These are phyloP conservation scores for Champsocephalus esox DNA, from an alignment of 2,797 vertebrate genomes.

Conservation along the genomic window DNA sequence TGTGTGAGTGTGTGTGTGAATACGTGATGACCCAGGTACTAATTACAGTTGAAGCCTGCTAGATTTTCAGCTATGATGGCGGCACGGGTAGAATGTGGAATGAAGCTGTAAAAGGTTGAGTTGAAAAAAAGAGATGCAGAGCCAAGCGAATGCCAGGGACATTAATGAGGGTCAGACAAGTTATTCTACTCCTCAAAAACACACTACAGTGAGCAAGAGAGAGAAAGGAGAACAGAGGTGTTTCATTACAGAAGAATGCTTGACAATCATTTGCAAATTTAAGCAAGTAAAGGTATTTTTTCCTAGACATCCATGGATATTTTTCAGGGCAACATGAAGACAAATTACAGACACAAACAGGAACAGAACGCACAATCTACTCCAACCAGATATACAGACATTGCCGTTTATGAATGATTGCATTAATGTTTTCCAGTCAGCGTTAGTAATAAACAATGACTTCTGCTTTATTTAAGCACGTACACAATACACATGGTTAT, in stretches of 20 bases:
- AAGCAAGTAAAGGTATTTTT: slow-evolving; percentile 9
- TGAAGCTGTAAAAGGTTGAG: slow-evolving; percentile 67
- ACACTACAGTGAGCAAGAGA: slow-evolving; percentile 43
- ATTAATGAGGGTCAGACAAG: slow-evolving; percentile 76
- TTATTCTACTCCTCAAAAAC: slow-evolving; percentile 58
- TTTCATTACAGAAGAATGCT: slow-evolving; percentile 56
- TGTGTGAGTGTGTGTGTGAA: slow-evolving; percentile 22
- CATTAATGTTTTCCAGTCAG: slow-evolving; percentile 41
- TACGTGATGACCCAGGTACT: slow-evolving; percentile 58
- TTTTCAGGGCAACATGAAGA: slow-evolving; percentile 21
- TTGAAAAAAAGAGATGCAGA: slow-evolving; percentile 52
- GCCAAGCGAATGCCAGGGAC: slow-evolving; percentile 64
- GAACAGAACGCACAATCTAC: slow-evolving; percentile 8
- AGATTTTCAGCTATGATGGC: slow-evolving; percentile 49
- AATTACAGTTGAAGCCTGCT: slow-evolving; percentile 71
- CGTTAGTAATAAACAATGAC: slow-evolving; percentile 52
- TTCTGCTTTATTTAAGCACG: slow-evolving; percentile 7
- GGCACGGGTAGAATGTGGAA: slow-evolving; percentile 62
- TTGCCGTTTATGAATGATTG: slow-evolving; percentile 20
- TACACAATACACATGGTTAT: background rate
- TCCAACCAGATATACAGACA: slow-evolving; percentile 17
- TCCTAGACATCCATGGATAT: slow-evolving; percentile 7
- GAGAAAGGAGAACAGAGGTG: slow-evolving; percentile 32
- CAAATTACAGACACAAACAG: slow-evolving; percentile 15
- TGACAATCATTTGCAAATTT: slow-evolving; percentile 46